These are phyloP conservation scores for Choloepus didactylus DNA, from an alignment of 2,797 vertebrate genomes.

Conservation along the genomic window DNA sequence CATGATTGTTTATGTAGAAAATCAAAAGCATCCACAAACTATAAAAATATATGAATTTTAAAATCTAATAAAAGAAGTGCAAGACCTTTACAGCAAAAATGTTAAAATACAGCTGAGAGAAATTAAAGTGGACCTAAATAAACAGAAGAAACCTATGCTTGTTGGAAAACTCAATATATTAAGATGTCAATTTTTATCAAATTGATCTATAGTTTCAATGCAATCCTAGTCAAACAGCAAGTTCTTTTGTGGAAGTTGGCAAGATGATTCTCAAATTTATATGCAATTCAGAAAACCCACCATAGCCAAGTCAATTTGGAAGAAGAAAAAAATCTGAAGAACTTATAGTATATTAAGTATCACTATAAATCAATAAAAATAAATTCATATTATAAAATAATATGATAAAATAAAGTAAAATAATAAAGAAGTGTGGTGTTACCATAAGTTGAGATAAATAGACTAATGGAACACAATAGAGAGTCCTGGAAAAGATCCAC, in stretches of 20 bases:
- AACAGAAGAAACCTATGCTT: not conserved
- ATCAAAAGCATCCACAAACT: not conserved
- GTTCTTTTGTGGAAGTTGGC: not conserved
- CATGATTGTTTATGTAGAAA: not conserved
- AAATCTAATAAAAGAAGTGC: not conserved
- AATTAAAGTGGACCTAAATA: not conserved
- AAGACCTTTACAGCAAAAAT: not conserved
- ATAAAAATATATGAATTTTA: conserved; percentile 11
- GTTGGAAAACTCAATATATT: not conserved
- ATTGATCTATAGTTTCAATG: not conserved
- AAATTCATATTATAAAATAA: too few species aligned
- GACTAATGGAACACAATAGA: not conserved
- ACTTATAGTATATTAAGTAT: not conserved
- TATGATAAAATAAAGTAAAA: too few species aligned
- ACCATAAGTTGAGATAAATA: not conserved
- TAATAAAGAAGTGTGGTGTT: not conserved
- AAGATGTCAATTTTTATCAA: not conserved
- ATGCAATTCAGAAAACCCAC: not conserved
- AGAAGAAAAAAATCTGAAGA: not conserved
- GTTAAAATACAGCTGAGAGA: not conserved
- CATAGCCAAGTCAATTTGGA: not conserved
- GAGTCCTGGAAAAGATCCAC: not conserved
- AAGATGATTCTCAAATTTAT: not conserved
- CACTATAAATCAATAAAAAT: not conserved
- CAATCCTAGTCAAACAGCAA: not conserved